These are phyloP conservation scores for Phrynocephalus forsythii DNA, from an alignment of 2,797 vertebrate species.

Conservation along the genomic window DNA sequence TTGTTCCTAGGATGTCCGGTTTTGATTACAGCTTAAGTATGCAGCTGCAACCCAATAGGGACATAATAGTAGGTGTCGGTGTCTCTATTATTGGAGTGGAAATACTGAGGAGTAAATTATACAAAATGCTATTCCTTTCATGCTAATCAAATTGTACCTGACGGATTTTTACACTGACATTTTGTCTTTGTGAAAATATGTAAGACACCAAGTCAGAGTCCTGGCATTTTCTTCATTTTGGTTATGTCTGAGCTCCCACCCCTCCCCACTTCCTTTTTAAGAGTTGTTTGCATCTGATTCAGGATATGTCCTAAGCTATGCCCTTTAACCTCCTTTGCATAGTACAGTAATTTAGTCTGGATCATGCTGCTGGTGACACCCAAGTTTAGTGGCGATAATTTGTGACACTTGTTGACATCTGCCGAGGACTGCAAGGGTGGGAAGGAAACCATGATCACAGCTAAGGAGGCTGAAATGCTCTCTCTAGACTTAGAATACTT, in stretches of 20 bases:
- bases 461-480: not conserved
- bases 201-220: not conserved
- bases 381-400: not conserved
- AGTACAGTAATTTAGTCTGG: not conserved
- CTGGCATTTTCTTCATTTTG: not conserved
- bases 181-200: not conserved
- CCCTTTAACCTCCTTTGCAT: not conserved
- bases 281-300: not conserved
- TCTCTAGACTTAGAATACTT: not conserved
- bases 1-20: constrained; percentile 32
- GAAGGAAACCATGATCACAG: not conserved
- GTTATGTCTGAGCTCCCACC: not conserved
- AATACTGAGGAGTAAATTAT: constrained; percentile 9
- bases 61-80: constrained; percentile 24
- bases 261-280: no score
- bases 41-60: constrained; percentile 19
- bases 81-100: constrained; percentile 12
- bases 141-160: not conserved
- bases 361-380: not conserved
- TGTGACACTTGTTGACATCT: constrained; percentile 7
- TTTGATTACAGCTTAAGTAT: constrained; percentile 37
- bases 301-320: not conserved
- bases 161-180: not conserved
- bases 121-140: not conserved
- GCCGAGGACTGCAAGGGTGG: not conserved